Percentiles rank a stretch among this genome's conserved stretches.
These are phyloP conservation scores for Planiliza haematocheilus DNA, from an alignment of 2,113 vertebrate genomes.

Conservation along the genomic window DNA sequence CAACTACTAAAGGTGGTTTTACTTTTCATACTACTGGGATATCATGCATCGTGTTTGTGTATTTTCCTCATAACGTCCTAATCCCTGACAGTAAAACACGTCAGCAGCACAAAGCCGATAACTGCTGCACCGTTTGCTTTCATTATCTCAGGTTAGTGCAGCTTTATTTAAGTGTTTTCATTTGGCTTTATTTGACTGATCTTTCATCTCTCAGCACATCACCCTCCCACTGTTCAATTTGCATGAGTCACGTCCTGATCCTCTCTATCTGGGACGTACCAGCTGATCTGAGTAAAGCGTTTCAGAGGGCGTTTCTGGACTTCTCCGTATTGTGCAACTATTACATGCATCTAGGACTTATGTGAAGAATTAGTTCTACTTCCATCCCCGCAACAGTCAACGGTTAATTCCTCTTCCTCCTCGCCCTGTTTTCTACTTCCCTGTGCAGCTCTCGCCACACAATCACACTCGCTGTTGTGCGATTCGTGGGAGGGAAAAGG, in stretches of 20 bases:
- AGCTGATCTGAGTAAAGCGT: not conserved
- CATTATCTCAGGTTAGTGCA: no score
- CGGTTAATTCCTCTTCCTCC: not conserved
- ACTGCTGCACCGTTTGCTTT: no score
- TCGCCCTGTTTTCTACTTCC: not conserved
- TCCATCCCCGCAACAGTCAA: not conserved
- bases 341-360: no score
- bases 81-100: no score
- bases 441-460: not conserved
- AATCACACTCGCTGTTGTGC: constrained; percentile 9
- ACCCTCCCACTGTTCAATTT: not conserved
- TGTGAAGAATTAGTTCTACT: not conserved
- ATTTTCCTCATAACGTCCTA: no score
- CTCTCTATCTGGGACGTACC: not conserved
- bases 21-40: no score
- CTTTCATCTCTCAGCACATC: no score
- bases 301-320: not conserved
- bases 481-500: not conserved
- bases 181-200: no score
- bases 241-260: constrained; percentile 21
- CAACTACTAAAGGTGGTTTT: no score
- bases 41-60: no score
- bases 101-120: no score
- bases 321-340: not conserved
- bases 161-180: no score